Base-by-base conservation (phyloP, 2,888 invertebrate genomes). In the Drosophila maculinotata region DNA sequence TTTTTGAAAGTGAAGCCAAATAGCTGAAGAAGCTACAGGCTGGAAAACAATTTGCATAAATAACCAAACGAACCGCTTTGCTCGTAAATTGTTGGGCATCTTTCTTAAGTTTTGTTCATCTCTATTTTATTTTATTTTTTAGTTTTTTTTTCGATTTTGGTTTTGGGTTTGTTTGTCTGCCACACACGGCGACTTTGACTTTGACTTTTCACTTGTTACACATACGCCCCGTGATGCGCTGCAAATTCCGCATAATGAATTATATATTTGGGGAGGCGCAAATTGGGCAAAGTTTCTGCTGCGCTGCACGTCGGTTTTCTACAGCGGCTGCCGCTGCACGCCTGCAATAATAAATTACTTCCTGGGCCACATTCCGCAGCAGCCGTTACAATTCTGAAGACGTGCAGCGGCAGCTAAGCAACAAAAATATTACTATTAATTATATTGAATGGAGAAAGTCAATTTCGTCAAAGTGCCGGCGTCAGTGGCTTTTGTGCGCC, bases 361-460 rank as follows among this genome's bases (percentile, higher is more conserved):
- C 82, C 87, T 87, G 84, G 58, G 60, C 60, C 17, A 60, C 74
- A 76, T 78, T 70, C 82, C 76, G n/a, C 67, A 14, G 38, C 66
- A 45, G 48, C 45, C 57, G 69, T 70, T 83, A 74, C 80, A 71
- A 86, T 81, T 84, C 87, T 83, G 66, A 59, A 74, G 83, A 69
- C 81, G 70, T 79, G 70, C 62, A 60, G 45, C 65, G 28, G 45
- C 69, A 69, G 68, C 70, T 57, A 51, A 58, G 68, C 73, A 70
- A 65, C 69, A 62, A 72, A 77, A 73, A 83, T 85, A 77, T 76
- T 80, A 80, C 75, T 79, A 80, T 85, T 87, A 87, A 87, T 88
- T 85, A 88, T 88, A 85, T 85, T 88, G 85, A 80, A 84, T 84
- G 84, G 85, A 86, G 85, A 85, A 85, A 85, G 85, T 85, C 79